Evolutionary conservation across 2,888 invertebrate species (phyloP).

Genomic region (Limnephilus lunatus): DNA sequence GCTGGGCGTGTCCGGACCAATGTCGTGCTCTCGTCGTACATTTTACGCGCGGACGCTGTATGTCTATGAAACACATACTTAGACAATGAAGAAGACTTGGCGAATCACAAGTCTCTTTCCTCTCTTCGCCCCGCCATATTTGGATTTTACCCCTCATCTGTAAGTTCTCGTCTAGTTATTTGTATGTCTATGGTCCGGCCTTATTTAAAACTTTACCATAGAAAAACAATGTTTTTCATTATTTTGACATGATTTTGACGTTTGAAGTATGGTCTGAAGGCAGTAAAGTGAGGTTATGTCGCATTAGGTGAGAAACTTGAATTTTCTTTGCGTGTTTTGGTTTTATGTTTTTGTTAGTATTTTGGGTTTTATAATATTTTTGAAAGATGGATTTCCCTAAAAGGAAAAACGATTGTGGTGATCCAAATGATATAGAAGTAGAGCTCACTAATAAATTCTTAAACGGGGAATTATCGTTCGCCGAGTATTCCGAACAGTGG

Average conservation of each 20-base stretch:
- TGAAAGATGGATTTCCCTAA: constrained; percentile 48
- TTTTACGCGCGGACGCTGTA: too few relatives aligned
- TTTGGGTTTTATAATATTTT: background rate
- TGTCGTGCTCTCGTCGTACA: too few relatives aligned
- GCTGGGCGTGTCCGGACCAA: too few relatives aligned
- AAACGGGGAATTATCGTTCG: constrained; percentile 84
- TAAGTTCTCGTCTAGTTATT: too few relatives aligned
- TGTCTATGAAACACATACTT: too few relatives aligned
- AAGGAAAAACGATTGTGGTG: constrained; percentile 31
- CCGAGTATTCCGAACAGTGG: constrained; percentile 82
- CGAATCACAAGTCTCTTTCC: too few relatives aligned
- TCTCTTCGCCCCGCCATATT: too few relatives aligned
- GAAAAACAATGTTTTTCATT: background rate
- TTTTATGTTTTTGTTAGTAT: background rate
- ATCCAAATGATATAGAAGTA: constrained; percentile 69
- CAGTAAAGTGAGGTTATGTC: background rate
- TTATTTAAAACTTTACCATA: background rate
- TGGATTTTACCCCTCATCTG: too few relatives aligned
- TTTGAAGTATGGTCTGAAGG: background rate
- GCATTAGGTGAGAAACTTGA: background rate
- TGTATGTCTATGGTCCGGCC: too few relatives aligned
- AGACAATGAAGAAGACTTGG: too few relatives aligned
- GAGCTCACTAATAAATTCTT: constrained; percentile 83
- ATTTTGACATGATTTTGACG: background rate
- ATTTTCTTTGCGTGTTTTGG: background rate